Evolutionary conservation across 2,113 vertebrate species (phyloP).

Genomic region (Fregetta grallaria): DNA sequence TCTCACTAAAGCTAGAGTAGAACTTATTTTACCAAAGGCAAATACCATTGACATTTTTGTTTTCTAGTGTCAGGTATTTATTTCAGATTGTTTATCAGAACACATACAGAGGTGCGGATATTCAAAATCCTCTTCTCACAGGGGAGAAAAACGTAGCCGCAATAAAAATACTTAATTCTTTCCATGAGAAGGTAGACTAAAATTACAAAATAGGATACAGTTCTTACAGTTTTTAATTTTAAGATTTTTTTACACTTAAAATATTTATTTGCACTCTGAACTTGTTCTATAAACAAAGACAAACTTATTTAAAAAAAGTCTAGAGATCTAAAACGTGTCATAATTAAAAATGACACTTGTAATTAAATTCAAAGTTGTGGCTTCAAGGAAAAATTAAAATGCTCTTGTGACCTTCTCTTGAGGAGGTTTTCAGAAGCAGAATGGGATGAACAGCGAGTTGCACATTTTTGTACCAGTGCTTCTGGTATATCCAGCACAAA

Average conservation of each 20-base stretch:
- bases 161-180: not conserved
- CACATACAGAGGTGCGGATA: not conserved
- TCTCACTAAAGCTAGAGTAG: not conserved
- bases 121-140: not conserved
- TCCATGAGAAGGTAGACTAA: not conserved
- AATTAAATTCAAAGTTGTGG: not conserved
- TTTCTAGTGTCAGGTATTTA: not conserved
- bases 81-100: not conserved
- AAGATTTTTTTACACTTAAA: not conserved
- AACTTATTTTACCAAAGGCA: not conserved
- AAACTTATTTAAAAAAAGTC: not conserved
- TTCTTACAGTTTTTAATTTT: not conserved
- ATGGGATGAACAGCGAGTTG: not conserved
- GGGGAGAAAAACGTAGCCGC: not conserved
- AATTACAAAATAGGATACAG: not conserved
- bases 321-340: not conserved
- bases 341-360: not conserved
- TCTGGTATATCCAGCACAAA: not conserved
- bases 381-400: not conserved
- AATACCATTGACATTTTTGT: not conserved
- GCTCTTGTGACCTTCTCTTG: not conserved
- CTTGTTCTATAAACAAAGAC: not conserved
- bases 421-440: not conserved
- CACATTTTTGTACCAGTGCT: not conserved
- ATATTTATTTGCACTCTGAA: not conserved